Base-by-base conservation (phyloP, 1,140 invertebrate genomes). In the Caenorhabditis latens region DNA sequence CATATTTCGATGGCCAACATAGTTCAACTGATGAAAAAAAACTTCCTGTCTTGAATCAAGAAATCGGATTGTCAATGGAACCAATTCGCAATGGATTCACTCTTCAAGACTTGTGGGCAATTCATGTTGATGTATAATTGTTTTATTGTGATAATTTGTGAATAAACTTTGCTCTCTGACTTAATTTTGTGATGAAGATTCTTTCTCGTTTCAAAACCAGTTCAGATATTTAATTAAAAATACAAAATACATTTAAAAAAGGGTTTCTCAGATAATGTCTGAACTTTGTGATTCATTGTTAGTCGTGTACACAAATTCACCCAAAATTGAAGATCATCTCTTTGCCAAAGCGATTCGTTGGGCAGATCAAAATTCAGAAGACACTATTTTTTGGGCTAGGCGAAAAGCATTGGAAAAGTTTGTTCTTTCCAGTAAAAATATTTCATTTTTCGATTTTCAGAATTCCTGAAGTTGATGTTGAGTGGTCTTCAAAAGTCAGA, bases 21-120 rank as follows among this genome's bases (percentile, higher is more conserved):
- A 79, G 46, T 50, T 21, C 46, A 7, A 79, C 71, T 79, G 84
- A 75, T 40, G 67, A 61, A 43, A 61, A 55, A n/a, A 40, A 65
- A 55, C 79, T 65, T 90, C 95, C 94, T 88, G 94, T 94, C 91
- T 95, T 94, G 91, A 95, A 95, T 92, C 91, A 92, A 50, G 91
- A 92, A 61, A 67, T 92, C 50, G 91, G 91, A 13, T 84, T 92
- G 21, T 91, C 91, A 2, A 90, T 92, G 65, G 91, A 92, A 83
- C 90, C 90, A 57, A 65, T 92, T 42, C 92, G 92, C 40, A 87
- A 83, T 65, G 83, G 91, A 43, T 92, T 92, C 84, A 92, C 91
- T 19, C 84, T 92, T 86, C 21, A 71, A 21, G 91, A 92, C 53
- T 71, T 92, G 42, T 92, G 91, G 91, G 87, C 86, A 46, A 92